Base-by-base conservation (phyloP, 2,797 vertebrate species). In the Coregonus suidteri region DNA sequence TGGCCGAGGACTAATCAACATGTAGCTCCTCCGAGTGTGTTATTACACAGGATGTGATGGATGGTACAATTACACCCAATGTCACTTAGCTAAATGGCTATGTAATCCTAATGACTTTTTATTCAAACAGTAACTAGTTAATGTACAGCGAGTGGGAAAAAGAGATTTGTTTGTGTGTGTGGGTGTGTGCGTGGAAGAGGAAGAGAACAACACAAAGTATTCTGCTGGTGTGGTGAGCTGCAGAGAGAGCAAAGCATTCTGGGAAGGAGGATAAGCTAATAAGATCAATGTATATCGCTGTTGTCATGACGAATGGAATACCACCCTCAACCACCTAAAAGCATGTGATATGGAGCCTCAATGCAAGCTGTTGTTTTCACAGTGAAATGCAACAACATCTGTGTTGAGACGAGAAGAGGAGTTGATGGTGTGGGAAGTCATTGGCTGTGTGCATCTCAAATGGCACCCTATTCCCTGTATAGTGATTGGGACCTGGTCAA, bases 51-150 rank as follows among this genome's bases (percentile, higher is more conserved):
- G 88, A 92, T 94, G 90, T 95, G 93, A 95, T 95, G 92, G 94
- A 95, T 95, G 92, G 91, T 91, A 94, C 94, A 95, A 95, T 94
- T 94, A 94, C 89, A 92, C 82, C 84, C 92, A 84, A 91, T 94
- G 91, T 92, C 93, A 90, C 89, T 94, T 94, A 95, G 92, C 93
- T 94, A 95, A 96, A 96, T 91, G 89, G 89, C 90, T 94, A 90
- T 90, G 89, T 94, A 92, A 95, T 93, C 93, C 91, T 94, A 92
- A 95, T 94, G 93, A 93, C 89, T 84, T 90, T 92, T 93, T 93
- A 89, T 93, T 94, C 92, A 94, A 94, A 96, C 92, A 94, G 88
- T 79, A 84, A 89, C 84, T 84, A 91, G 90, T 93, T 92, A 90
- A 90, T 59, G 62, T 76, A 79, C 78, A 81, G 84, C 76, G 78